Evolutionary conservation across 2,888 invertebrate genomes (phyloP), one percentile per base, ranked within the genome.

Genomic region (Orchesella flavescens): DNA sequence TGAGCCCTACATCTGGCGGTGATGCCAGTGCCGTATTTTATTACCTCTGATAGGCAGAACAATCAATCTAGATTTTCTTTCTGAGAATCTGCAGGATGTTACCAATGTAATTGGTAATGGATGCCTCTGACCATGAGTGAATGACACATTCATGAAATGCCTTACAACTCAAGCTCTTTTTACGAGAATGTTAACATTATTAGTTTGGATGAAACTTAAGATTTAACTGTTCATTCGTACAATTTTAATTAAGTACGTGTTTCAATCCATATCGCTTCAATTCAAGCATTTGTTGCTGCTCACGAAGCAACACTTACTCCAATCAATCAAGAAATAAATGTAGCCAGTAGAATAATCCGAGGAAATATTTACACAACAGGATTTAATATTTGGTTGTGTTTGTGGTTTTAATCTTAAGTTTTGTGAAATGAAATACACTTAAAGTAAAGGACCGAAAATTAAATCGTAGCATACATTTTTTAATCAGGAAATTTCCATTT

Each of bases 331-430:
- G 69, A 71, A 17, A 55, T 76, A 12, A 61, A n/a, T 12, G 21
- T 44, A 13, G 65, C 59, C 3, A 0, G 43, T 0, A 44, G 44
- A 17, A n/a, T 43, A 24, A 71, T 76, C 1, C 55, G 21, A 17
- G 69, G 49, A 9, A 82, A 82, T 55, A 75, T 76, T 17, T 44
- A 55, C 15, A 55, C 71, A 10, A 49, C 49, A 15, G 82, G 82
- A 34, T 71, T 66, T 44, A 76, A 75, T 72, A 17, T 76, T 3
- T 76, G 75, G 82, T 65, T 43, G 19, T 82, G 82, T 76, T 19
- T 82, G 23, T 81, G 81, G 81, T 69, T 73, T 24, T 46, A 66
- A 43, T 78, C 21, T 4, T 34, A 73, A 61, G 15, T 46, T 34
- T 34, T 34, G 7, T 2, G 34, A 4, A 34, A 34, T 34, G 7